phyloP scores from a whole-genome alignment of 2,113 vertebrate species.

The Danio rerio region DNA sequence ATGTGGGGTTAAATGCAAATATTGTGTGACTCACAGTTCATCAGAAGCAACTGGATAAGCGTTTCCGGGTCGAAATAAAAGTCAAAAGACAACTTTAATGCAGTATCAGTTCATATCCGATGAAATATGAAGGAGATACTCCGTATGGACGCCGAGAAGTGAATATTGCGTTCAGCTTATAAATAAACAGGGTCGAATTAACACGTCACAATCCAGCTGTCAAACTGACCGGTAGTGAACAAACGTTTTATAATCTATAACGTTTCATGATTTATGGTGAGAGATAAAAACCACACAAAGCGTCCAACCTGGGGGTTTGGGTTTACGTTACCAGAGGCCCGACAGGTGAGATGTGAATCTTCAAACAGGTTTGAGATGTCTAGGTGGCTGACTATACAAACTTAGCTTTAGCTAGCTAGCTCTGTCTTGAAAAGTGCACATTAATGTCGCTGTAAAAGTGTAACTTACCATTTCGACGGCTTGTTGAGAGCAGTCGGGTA shows the following conservation, averaged over 20 bases:
- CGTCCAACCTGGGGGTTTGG: neutral
- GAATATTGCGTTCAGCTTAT: neutral
- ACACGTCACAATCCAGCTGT: constrained; percentile 5
- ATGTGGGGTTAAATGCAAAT: neutral
- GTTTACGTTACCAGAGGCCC: neutral
- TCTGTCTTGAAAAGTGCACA: constrained; percentile 51
- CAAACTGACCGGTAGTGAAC: constrained; percentile 4
- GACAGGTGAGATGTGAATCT: neutral
- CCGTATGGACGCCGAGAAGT: neutral
- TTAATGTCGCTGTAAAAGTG: neutral
- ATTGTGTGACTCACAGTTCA: neutral
- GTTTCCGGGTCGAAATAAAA: constrained; percentile 19
- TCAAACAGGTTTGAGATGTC: constrained; percentile 10
- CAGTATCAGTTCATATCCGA: neutral
- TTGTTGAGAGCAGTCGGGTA: constrained; percentile 20
- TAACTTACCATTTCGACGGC: constrained; percentile 68
- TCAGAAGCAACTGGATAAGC: neutral
- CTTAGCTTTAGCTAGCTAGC: constrained; percentile 61
- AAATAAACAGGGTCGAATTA: neutral
- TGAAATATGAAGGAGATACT: neutral
- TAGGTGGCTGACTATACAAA: constrained; percentile 16
- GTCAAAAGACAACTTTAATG: neutral
- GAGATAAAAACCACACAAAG: constrained; percentile 1
- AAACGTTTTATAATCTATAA: neutral
- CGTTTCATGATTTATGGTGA: neutral